A percentile compares a stretch with the other conserved stretches of the same genome.
These are phyloP conservation scores for Alcis repandata DNA, from an alignment of 2,888 invertebrate genomes.

Conservation along the genomic window DNA sequence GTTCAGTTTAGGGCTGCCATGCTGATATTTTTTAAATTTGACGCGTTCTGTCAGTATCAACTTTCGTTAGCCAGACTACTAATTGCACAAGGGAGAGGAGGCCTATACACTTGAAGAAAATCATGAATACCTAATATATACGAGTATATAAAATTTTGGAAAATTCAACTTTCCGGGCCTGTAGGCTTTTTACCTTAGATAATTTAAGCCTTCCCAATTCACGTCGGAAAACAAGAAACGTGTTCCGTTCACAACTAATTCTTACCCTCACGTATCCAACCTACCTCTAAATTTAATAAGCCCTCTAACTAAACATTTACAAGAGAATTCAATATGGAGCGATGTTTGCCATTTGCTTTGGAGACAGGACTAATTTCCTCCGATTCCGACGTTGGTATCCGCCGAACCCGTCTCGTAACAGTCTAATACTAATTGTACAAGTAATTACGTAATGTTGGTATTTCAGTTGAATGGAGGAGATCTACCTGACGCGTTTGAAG, in stretches of 20 bases:
- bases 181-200: no score
- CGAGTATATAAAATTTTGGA: no score
- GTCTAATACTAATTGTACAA: conserved; percentile 11
- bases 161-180: no score
- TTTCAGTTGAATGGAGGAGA: neutral
- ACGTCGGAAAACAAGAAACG: neutral
- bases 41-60: no score
- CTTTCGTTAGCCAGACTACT: no score
- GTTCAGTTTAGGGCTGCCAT: no score
- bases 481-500: neutral
- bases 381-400: conserved; percentile 4
- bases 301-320: conserved; percentile 33
- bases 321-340: conserved; percentile 34
- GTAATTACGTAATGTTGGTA: conserved; percentile 9
- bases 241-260: conserved; percentile 3
- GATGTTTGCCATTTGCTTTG: conserved; percentile 28
- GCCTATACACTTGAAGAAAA: no score
- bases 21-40: no score
- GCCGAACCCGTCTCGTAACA: conserved; percentile 3
- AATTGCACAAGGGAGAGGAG: no score
- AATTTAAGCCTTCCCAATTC: no score
- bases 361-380: conserved; percentile 20
- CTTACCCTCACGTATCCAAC: neutral
- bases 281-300: conserved; percentile 11
- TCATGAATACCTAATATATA: no score